phyloP scores from a whole-genome alignment of 2,113 vertebrate species.

The Noctilio leporinus region DNA sequence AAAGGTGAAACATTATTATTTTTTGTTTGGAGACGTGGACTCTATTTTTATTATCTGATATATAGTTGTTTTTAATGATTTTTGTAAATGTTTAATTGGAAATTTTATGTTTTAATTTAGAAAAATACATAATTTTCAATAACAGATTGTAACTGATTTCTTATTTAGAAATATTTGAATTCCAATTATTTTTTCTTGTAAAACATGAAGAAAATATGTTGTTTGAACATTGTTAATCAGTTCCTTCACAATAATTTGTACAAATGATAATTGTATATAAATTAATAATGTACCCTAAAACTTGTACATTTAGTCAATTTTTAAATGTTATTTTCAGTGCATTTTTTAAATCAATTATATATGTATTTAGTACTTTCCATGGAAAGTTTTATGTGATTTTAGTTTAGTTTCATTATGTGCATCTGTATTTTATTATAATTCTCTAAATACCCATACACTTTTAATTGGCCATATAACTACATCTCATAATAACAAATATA shows the following conservation, averaged over 20 bases:
- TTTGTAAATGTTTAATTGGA: conserved; percentile 57
- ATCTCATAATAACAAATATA: not conserved
- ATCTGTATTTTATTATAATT: conserved; percentile 4
- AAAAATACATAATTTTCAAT: conserved; percentile 40
- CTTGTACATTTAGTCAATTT: not conserved
- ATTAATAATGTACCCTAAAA: conserved; percentile 51
- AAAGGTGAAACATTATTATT: conserved; percentile 8
- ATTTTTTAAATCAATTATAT: not conserved
- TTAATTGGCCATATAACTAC: not conserved
- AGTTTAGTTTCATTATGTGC: not conserved
- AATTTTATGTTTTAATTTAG: conserved; percentile 25
- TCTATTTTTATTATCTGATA: conserved; percentile 30
- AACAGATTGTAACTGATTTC: conserved; percentile 40
- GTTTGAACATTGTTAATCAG: conserved; percentile 27
- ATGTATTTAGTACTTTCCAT: not conserved
- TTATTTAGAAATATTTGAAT: conserved; percentile 21
- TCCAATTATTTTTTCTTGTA: not conserved
- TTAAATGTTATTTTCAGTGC: not conserved
- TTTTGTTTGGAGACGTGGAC: conserved; percentile 35
- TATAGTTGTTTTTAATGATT: conserved; percentile 11
- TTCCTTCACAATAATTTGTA: conserved; percentile 44
- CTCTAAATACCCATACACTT: not conserved
- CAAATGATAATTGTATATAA: conserved; percentile 58
- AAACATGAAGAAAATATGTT: conserved; percentile 28
- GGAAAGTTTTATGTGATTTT: not conserved